phyloP scores from a whole-genome alignment of 2,113 vertebrate genomes.

The Gila orcuttii region DNA sequence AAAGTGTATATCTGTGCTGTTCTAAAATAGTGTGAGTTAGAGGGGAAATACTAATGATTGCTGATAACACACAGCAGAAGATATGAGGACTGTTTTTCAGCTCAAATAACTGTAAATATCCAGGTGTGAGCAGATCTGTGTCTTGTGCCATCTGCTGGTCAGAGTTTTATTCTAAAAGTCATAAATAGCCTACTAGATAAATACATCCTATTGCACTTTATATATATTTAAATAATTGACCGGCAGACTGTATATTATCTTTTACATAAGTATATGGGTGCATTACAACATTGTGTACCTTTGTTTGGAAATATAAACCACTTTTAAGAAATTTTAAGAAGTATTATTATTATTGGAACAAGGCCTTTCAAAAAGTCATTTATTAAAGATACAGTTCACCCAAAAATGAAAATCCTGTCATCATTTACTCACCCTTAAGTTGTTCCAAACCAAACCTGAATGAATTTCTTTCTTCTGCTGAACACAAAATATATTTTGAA shows the following conservation, averaged over 20 bases:
- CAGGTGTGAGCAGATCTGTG: background rate
- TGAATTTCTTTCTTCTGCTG: too few relatives aligned
- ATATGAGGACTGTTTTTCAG: background rate
- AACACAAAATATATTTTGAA: too few relatives aligned
- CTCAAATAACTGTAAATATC: background rate
- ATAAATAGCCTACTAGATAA: background rate
- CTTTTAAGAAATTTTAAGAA: background rate
- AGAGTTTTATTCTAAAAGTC: background rate
- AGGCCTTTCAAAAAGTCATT: too few relatives aligned
- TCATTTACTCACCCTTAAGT: too few relatives aligned
- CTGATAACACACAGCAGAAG: background rate
- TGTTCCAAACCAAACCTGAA: too few relatives aligned
- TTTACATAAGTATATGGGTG: background rate
- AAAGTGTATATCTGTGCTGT: background rate
- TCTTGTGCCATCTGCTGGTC: slow-evolving; percentile 1
- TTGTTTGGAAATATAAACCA: background rate
- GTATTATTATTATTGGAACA: background rate
- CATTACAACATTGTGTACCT: background rate
- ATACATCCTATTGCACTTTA: too few relatives aligned
- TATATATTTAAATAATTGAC: background rate
- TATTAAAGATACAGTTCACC: background rate
- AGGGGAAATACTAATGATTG: background rate
- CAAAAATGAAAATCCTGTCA: too few relatives aligned
- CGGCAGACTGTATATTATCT: background rate
- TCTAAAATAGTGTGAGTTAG: background rate